Conservation (phyloP, 2,113 vertebrate genomes). For the Cebus imitator region DNA sequence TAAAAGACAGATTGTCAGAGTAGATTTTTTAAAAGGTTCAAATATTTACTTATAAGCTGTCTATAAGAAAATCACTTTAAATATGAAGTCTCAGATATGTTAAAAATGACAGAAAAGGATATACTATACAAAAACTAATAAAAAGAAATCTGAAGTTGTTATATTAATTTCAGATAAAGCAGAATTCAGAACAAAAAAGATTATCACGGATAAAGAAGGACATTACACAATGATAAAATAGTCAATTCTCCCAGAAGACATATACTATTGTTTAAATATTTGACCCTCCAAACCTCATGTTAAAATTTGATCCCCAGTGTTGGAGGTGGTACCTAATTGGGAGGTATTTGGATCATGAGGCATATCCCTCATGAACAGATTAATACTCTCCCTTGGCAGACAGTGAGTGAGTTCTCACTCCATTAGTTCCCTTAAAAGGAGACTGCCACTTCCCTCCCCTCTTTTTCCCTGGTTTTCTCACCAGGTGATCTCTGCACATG, state of each 20-base stretch:
- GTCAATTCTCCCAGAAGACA: neutral
- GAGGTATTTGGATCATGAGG: neutral
- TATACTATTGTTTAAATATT: neutral
- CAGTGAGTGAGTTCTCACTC: neutral
- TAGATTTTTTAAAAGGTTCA: neutral
- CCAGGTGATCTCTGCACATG: neutral
- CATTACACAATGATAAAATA: neutral
- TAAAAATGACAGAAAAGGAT: neutral
- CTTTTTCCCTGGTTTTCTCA: neutral
- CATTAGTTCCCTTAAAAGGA: neutral
- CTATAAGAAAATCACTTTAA: neutral
- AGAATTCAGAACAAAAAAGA: neutral
- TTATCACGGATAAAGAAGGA: neutral
- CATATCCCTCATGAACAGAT: neutral
- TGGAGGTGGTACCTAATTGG: neutral
- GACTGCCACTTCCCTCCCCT: neutral
- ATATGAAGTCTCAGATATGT: neutral
- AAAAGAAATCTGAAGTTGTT: neutral
- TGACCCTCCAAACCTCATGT: neutral
- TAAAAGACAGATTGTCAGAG: neutral
- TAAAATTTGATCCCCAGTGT: neutral
- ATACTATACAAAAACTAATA: neutral
- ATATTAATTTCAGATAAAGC: neutral
- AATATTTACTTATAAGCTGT: neutral
- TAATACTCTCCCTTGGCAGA: neutral